A percentile compares a stretch with the other conserved stretches of the same genome.
These are phyloP conservation scores for Cheilosia scutellata DNA, from an alignment of 2,888 invertebrate genomes.

Conservation along the genomic window DNA sequence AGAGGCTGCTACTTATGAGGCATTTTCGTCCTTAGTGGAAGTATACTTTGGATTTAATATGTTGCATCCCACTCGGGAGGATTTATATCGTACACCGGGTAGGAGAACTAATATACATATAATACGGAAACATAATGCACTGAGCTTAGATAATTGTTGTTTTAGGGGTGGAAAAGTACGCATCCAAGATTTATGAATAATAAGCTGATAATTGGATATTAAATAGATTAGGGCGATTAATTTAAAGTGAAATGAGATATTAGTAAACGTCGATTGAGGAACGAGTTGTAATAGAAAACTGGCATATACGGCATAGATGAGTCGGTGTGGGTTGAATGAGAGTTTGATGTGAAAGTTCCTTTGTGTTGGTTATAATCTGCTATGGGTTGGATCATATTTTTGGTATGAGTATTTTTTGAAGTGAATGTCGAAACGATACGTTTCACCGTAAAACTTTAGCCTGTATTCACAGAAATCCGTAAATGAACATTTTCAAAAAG, in stretches of 20 bases:
- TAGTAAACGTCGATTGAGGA: constrained; percentile 10
- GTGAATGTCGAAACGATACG: too few relatives aligned
- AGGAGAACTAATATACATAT: neutral
- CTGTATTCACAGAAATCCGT: too few relatives aligned
- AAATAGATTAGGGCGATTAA: constrained; percentile 55
- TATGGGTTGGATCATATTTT: too few relatives aligned
- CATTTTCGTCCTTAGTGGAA: constrained; percentile 16
- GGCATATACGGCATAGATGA: neutral
- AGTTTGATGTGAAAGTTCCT: too few relatives aligned
- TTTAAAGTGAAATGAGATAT: constrained; percentile 50
- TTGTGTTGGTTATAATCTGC: too few relatives aligned
- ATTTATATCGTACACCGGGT: constrained; percentile 21
- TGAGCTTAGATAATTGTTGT: constrained; percentile 59
- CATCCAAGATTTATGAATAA: constrained; percentile 44
- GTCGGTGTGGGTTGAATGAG: neutral
- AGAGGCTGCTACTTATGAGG: constrained; percentile 21
- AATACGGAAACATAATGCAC: constrained; percentile 41
- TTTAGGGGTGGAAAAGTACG: constrained; percentile 10
- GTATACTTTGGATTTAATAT: constrained; percentile 42
- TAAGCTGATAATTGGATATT: constrained; percentile 65
- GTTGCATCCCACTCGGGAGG: constrained; percentile 51
- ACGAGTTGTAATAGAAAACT: neutral
- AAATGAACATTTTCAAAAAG: too few relatives aligned
- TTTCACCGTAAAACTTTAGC: too few relatives aligned
- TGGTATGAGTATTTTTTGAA: too few relatives aligned